These are phyloP conservation scores for Ailuropoda melanoleuca DNA, from an alignment of 2,113 vertebrate genomes.

Conservation along the genomic window DNA sequence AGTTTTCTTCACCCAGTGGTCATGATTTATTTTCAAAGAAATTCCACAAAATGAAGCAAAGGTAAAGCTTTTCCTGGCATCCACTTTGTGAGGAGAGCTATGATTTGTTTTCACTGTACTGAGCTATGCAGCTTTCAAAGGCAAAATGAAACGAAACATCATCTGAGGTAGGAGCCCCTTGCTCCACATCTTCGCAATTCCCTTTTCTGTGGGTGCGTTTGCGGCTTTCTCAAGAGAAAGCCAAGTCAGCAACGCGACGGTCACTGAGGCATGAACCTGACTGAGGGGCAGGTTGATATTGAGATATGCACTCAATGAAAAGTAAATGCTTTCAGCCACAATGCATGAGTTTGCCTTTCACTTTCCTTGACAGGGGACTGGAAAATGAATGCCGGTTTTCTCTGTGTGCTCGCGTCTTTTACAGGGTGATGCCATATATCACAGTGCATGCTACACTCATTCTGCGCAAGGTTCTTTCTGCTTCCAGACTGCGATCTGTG, in stretches of 20 bases:
- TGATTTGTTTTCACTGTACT: background rate
- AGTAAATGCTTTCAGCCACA: background rate
- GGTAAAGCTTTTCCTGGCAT: background rate
- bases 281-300: background rate
- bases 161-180: background rate
- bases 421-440: background rate
- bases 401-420: background rate
- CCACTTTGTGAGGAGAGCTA: background rate
- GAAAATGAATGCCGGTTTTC: background rate
- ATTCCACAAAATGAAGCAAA: background rate
- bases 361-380: background rate
- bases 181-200: background rate
- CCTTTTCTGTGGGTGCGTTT: background rate
- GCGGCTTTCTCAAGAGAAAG: background rate
- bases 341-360: background rate
- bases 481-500: background rate
- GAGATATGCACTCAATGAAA: background rate
- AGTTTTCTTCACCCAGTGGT: background rate
- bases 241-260: background rate
- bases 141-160: background rate
- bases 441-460: fast-evolving
- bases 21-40: background rate
- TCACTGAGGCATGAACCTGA: background rate
- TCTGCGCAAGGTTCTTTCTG: background rate
- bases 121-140: constrained; percentile 26